Evolutionary conservation across 2,888 invertebrate species (phyloP), one percentile per base, ranked within the genome.

Genomic region (Drosophila anceps): DNA sequence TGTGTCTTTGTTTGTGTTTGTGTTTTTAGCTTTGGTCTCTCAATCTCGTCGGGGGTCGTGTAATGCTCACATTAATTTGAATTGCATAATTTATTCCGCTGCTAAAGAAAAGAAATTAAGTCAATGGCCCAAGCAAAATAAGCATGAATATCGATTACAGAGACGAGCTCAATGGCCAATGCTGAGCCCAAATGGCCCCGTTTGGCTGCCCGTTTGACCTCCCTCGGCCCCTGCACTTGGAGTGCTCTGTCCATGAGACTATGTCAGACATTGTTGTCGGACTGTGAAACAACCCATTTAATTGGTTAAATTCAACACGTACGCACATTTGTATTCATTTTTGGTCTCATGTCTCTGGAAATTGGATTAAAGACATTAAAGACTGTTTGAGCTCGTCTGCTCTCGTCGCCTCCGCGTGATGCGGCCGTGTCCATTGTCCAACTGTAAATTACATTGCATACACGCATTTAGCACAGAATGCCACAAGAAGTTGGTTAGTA

Each of bases 241-340:
- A 57, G 44, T 39, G 31, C 46, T 57, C 53, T 48, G 60, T 46
- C 60, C 68, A 67, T 67, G 66, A 50, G 60, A 43, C 64, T 35
- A 15, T 55, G 53, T 27, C 53, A 64, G 70, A 55, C 59, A 71
- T 20, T 58, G 70, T 65, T 61, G 58, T 53, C 64, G 68, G 79
- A 66, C 54, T 54, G 48, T 20, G 53, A 61, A 66, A 66, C 87
- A 90, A 90, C 84, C 91, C 90, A 91, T 91, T 91, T 91, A 91
- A 91, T 91, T 91, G 91, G 83, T 84, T 79, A 91, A 91, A 91
- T 91, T 91, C 89, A 84, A 91, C 91, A 91, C 91, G 91, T 91
- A 91, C 86, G 69, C 78, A 85, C 91, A 91, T 91, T 91, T 91
- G 91, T 91, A 91, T 91, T 91, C 91, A 90, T 90, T 86, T 72